A percentile compares a stretch with the other conserved stretches of the same genome.
Conservation (phyloP, 92 coral and sea anemone genomes). For the Parazoanthus atlanticus region DNA sequence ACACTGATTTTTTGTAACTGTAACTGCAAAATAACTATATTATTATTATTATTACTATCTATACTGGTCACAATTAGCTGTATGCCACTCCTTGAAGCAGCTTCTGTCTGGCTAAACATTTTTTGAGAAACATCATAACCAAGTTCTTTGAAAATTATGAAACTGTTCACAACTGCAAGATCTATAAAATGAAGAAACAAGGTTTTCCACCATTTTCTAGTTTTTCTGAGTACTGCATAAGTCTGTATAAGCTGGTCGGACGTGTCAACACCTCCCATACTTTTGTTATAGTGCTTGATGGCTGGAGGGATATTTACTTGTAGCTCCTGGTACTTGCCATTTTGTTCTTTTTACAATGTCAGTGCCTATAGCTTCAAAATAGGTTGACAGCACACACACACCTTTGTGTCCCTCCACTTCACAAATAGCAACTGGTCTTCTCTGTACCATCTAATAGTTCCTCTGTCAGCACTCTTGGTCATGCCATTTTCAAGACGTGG, state of each 20-base stretch:
- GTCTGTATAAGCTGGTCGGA: slow-evolving; percentile 38
- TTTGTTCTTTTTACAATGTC: not conserved
- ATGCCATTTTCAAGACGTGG: slow-evolving; percentile 35
- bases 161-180: slow-evolving; percentile 47
- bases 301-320: not conserved
- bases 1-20: slow-evolving; percentile 12
- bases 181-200: slow-evolving; percentile 47
- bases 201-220: slow-evolving; percentile 50
- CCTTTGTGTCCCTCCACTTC: slow-evolving; percentile 40
- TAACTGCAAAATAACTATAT: slow-evolving; percentile 5
- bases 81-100: slow-evolving; percentile 23
- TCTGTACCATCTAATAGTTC: slow-evolving; percentile 46
- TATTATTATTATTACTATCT: not conserved
- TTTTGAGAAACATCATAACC: slow-evolving; percentile 20
- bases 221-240: not conserved
- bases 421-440: not conserved
- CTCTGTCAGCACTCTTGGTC: slow-evolving; percentile 30
- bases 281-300: slow-evolving; percentile 29
- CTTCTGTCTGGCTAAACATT: slow-evolving; percentile 10
- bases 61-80: slow-evolving; percentile 30
- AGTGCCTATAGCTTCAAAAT: not conserved
- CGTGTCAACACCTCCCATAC: slow-evolving; percentile 47
- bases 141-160: slow-evolving; percentile 4
- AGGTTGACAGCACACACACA: not conserved
- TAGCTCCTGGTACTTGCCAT: not conserved